Evolutionary conservation across 2,888 invertebrate genomes (phyloP), one percentile per base, ranked within the genome.

Genomic region (Crossocerus cetratus): DNA sequence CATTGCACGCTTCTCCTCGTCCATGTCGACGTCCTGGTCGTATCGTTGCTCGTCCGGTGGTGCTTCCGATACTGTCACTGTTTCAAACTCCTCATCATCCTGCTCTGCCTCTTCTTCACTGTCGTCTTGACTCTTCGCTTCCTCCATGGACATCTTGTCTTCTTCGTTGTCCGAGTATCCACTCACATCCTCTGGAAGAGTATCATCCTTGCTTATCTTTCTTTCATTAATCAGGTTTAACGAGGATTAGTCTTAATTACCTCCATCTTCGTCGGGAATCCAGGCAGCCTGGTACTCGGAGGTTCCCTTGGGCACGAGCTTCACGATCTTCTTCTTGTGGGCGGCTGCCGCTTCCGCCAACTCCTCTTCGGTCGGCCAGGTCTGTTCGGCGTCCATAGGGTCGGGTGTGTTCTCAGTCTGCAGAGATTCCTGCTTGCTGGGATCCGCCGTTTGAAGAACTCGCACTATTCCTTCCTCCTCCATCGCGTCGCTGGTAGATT

Each of bases 251-350:
- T 0, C 13, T 43, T 3, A 21, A n/a, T 20, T 72, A 90, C 90
- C 89, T 76, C 86, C 90, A 77, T 95, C 95, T 54, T 93, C 93
- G 83, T 96, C 96, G 0, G 95, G 95, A 71, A 97, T 95, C 97
- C 97, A 97, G 58, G 98, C 96, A 2, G 99, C 97, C 91, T 99
- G 99, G 90, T 99, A 99, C 66, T 96, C 97, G 2, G 99, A 99
- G 91, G 97, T 98, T 32, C 99, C 99, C 91, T 97, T 97, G 0
- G 98, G 98, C 11, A 98, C 95, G 79, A 92, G 92, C 86, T 95
- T 96, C 18, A 98, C 94, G 4, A 94, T 91, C 89, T 94, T 95
- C 78, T 92, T 93, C 62, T 91, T 92, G 83, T 93, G 94, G 88
- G 91, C 83, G 70, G 91, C 90, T 86, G 94, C 94, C 14, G 96